Conservation (phyloP, 2,113 vertebrate species). For the Oenanthe melanoleuca region DNA sequence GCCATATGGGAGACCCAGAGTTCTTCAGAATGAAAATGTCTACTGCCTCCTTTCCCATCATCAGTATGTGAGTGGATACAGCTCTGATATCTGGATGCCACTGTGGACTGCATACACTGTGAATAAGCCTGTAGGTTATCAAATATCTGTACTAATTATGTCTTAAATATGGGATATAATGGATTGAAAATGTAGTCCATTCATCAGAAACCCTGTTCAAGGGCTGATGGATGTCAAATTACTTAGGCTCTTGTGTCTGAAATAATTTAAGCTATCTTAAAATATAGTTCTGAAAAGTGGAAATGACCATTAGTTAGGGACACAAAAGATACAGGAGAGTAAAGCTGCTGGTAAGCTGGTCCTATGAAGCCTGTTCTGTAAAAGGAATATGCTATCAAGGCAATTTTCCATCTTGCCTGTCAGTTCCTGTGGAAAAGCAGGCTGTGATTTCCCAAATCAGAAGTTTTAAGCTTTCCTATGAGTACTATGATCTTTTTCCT, state of each 20-base stretch:
- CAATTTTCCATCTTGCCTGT: neutral
- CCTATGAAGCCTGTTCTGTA: neutral
- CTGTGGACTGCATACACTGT: conserved; percentile 92
- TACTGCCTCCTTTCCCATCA: conserved; percentile 87
- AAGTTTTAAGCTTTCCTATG: neutral
- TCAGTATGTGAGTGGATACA: conserved; percentile 86
- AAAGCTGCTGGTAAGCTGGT: neutral
- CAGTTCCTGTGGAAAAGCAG: neutral
- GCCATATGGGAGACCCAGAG: conserved; percentile 82
- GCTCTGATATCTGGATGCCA: conserved; percentile 77
- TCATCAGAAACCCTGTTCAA: neutral
- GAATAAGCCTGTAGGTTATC: conserved; percentile 76
- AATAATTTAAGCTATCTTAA: neutral
- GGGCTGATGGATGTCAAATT: neutral
- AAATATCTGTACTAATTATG: neutral
- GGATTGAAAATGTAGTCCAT: neutral
- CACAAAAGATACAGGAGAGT: neutral
- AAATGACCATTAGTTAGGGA: neutral
- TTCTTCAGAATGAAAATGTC: conserved; percentile 69
- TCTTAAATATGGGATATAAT: neutral
- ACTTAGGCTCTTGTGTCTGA: neutral
- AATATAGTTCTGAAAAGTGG: neutral
- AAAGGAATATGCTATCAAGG: neutral
- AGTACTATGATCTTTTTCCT: neutral
- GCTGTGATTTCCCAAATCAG: neutral